Evolutionary conservation across 2,797 vertebrate genomes (phyloP), one percentile per base, ranked within the genome.

Genomic region (Choloepus didactylus): DNA sequence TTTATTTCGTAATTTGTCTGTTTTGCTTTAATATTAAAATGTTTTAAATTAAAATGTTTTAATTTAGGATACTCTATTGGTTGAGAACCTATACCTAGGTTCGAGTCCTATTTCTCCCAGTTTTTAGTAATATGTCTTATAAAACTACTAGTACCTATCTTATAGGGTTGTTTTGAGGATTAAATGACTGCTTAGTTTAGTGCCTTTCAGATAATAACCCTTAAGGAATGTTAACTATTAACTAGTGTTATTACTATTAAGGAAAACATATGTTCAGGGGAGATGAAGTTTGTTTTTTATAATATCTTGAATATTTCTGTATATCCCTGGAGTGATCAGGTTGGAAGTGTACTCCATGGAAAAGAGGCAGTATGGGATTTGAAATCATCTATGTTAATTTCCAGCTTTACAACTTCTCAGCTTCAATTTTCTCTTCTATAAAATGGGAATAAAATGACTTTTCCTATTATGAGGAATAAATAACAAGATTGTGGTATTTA

Each of bases 21-120:
- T 82, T 69, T 56, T 86, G 25, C 14, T 93, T 93, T 92, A 82
- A 82, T 83, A 29, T 90, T 84, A 89, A 80, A 73, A 72, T 90
- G n/a, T 84, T 94, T 93, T 94, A 31, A 84, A 8, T 79, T 44
- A 72, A 72, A 72, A 11, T 72, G 69, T 23, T 70, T 19, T 66
- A 14, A 66, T 14, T 70, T 46, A 46, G 64, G 16, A 11, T 87
- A 67, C 15, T 41, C 0, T 41, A 46, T n/a, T 87, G 7, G 23
- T 67, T 87, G 91, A 94, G 56, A 93, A 14, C 25, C 14, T 23
- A 44, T 80, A 76, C 73, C 27, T 82, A 23, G 35, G 14, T 81
- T 67, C 91, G 35, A 88, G 23, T 66, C 62, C 51, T 49, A 0
- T 75, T 80, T 91, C 7, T 90, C 12, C 35, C 44, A 46, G 18